phyloP scores from a whole-genome alignment of 2,113 vertebrate species.

The Chaenogobius annularis region DNA sequence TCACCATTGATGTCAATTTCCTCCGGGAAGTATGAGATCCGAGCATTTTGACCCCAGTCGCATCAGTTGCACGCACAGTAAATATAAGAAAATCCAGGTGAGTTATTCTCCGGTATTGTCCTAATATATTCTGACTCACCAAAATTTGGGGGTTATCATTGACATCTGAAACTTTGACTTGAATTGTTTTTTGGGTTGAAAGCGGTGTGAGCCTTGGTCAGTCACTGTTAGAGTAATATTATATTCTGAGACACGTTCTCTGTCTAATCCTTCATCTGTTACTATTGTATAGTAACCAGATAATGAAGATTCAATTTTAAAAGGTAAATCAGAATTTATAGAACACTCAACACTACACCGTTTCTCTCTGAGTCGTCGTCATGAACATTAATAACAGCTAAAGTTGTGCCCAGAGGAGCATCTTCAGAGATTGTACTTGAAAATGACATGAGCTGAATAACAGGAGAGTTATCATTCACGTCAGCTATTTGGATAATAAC shows the following conservation, averaged over 20 bases:
- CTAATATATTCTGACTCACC: constrained; percentile 58
- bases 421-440: constrained; percentile 65
- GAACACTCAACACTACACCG: constrained; percentile 63
- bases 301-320: constrained; percentile 70
- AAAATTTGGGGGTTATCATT: constrained; percentile 77
- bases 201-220: constrained; percentile 61
- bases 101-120: constrained; percentile 75
- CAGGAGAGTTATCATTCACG: constrained; percentile 72
- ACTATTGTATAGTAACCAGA: constrained; percentile 67
- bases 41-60: constrained; percentile 74
- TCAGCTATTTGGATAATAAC: constrained; percentile 68
- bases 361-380: constrained; percentile 72
- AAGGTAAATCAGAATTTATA: constrained; percentile 65
- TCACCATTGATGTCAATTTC: constrained; percentile 43
- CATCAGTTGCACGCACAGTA: constrained; percentile 56
- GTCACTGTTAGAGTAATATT: constrained; percentile 64
- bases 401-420: constrained; percentile 63
- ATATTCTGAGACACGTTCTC: constrained; percentile 66
- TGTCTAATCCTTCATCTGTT: constrained; percentile 60
- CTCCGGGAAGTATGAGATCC: constrained; percentile 66
- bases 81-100: constrained; percentile 67
- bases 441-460: constrained; percentile 72
- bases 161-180: constrained; percentile 71
- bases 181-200: constrained; percentile 55
- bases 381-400: constrained; percentile 69